Evolutionary conservation across 2,113 vertebrate genomes (phyloP).

Genomic region (Psittacula cyanocephala): DNA sequence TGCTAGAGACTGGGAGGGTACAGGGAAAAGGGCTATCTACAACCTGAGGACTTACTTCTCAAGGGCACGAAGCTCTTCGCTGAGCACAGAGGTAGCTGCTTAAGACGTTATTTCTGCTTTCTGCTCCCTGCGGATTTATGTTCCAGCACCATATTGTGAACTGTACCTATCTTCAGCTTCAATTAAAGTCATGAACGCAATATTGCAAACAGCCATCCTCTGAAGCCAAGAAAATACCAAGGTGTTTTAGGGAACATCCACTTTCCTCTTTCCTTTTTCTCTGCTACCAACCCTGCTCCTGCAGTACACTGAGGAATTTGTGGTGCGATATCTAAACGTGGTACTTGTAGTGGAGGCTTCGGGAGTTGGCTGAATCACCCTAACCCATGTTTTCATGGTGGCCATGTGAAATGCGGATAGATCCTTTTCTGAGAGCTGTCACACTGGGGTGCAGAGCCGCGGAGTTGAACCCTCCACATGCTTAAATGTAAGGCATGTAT

Average conservation of each 20-base stretch:
- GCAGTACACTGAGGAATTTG: background rate
- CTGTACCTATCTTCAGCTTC: constrained; percentile 49
- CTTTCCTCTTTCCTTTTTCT: background rate
- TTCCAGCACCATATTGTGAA: constrained; percentile 61
- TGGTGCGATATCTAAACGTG: background rate
- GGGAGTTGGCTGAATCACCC: background rate
- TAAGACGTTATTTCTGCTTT: constrained; percentile 29
- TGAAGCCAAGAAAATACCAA: constrained; percentile 22
- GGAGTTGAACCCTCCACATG: background rate
- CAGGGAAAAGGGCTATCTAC: background rate
- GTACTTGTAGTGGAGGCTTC: background rate
- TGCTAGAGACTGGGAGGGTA: background rate
- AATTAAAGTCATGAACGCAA: constrained; percentile 39
- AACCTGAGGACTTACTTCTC: background rate
- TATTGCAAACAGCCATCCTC: background rate
- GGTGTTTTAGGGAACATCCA: constrained; percentile 12
- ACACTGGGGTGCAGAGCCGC: background rate
- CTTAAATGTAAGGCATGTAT: background rate
- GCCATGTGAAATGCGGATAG: background rate
- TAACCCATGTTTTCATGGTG: background rate
- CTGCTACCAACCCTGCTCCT: background rate
- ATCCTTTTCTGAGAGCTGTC: background rate
- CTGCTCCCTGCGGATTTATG: constrained; percentile 53
- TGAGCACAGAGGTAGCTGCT: constrained; percentile 28
- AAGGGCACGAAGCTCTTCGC: constrained; percentile 40